phyloP scores from a whole-genome alignment of 1,140 invertebrate genomes.

The Cyclina sinensis region DNA sequence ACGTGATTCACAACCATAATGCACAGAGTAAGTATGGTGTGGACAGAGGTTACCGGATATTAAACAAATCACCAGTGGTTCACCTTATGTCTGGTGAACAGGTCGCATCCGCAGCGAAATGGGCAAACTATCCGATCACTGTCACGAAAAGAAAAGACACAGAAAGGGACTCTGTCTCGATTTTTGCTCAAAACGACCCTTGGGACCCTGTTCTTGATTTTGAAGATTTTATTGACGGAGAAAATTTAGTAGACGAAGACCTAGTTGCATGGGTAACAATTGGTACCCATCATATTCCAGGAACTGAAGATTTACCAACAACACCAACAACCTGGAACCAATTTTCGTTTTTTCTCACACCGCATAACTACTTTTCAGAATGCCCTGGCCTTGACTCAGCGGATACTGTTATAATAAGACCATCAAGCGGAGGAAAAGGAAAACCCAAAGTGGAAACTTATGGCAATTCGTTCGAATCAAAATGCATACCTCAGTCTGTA shows the following conservation, averaged over 20 bases:
- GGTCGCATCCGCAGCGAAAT: conserved; percentile 72
- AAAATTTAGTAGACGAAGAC: conserved; percentile 80
- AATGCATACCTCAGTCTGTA: conserved; percentile 63
- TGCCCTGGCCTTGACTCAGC: conserved; percentile 78
- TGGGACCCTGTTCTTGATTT: conserved; percentile 82
- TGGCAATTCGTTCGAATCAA: conserved; percentile 92
- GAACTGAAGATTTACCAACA: conserved; percentile 82
- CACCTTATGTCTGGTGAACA: conserved; percentile 72
- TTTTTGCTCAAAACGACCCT: conserved; percentile 81
- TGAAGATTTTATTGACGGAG: conserved; percentile 78
- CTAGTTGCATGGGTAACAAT: conserved; percentile 84
- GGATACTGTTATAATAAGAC: conserved; percentile 73
- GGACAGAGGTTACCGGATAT: conserved; percentile 77
- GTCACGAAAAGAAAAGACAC: conserved; percentile 82
- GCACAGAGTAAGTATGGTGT: conserved; percentile 72
- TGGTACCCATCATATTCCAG: conserved; percentile 81
- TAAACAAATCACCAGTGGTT: conserved; percentile 73
- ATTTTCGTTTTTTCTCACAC: conserved; percentile 76
- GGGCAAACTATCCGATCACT: conserved; percentile 80
- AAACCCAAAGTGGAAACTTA: conserved; percentile 81
- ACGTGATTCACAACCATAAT: conserved; percentile 74
- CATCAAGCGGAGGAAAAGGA: not conserved
- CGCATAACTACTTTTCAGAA: conserved; percentile 83
- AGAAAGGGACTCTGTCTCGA: conserved; percentile 80
- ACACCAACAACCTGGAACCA: conserved; percentile 79